These are phyloP conservation scores for Drosophila lowei DNA, from an alignment of 1,140 invertebrate genomes.

Conservation along the genomic window DNA sequence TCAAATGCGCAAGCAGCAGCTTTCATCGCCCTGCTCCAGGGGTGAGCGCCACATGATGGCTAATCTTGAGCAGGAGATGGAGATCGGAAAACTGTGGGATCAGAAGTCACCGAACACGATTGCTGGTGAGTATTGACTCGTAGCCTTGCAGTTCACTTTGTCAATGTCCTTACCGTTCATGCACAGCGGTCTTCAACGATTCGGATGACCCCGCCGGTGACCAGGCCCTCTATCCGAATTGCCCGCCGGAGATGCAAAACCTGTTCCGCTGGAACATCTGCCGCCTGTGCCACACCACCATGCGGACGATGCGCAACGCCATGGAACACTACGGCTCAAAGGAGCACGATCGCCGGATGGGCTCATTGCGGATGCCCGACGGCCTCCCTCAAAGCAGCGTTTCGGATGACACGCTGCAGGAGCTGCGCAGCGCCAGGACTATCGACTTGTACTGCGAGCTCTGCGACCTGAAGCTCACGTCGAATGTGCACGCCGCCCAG, in stretches of 20 bases:
- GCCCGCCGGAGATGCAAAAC: conserved; percentile 35
- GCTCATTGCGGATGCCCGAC: conserved; percentile 73
- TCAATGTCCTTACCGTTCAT: no score
- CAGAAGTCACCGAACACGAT: background rate
- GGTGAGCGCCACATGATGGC: no score
- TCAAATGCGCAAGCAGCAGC: background rate
- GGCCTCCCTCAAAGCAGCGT: conserved; percentile 48
- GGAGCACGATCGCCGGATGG: conserved; percentile 83
- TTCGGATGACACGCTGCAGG: conserved; percentile 52
- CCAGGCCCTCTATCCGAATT: background rate
- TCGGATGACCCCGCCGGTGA: no score
- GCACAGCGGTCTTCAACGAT: no score
- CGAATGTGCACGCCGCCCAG: conserved; percentile 82
- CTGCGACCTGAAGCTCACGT: conserved; percentile 83
- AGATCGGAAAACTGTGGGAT: conserved; percentile 13
- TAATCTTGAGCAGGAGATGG: conserved; percentile 9
- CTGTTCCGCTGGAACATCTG: conserved; percentile 65
- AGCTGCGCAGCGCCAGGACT: conserved; percentile 30
- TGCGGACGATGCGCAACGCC: conserved; percentile 64
- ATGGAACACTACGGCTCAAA: conserved; percentile 83
- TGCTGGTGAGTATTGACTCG: conserved; percentile 14
- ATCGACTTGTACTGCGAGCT: conserved; percentile 71
- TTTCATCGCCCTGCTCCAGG: no score
- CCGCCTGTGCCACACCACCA: conserved; percentile 46
- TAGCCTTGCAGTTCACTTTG: background rate